phyloP scores from a whole-genome alignment of 2,888 invertebrate species.

The Parasteatoda lunata region DNA sequence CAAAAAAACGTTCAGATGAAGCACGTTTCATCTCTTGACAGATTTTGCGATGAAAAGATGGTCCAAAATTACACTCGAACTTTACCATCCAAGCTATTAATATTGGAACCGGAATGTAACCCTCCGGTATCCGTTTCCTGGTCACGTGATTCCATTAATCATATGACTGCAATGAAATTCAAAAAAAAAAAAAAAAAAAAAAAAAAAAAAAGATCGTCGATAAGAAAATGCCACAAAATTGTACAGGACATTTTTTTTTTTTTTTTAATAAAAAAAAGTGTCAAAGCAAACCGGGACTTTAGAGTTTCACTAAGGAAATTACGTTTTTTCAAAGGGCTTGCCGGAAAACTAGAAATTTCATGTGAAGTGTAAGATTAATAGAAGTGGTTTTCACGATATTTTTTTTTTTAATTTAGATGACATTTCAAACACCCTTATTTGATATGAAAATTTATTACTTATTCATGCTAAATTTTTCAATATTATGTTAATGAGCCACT shows the following conservation, averaged over 20 bases:
- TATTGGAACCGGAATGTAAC: slow-evolving; percentile 40
- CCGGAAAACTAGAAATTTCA: background rate
- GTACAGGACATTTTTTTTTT: background rate
- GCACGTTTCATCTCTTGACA: slow-evolving; percentile 14
- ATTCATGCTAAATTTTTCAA: no score
- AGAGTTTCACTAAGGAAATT: background rate
- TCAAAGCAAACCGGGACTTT: background rate
- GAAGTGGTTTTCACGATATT: background rate
- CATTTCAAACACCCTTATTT: no score
- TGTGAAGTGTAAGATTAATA: slow-evolving; percentile 13
- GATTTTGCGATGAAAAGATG: slow-evolving; percentile 23
- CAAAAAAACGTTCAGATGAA: background rate
- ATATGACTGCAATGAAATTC: slow-evolving; percentile 47
- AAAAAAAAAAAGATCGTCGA: slow-evolving; percentile 7
- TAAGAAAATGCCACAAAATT: slow-evolving; percentile 15
- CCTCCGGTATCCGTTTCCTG: slow-evolving; percentile 21
- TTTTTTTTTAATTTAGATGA: no score
- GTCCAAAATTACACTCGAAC: slow-evolving; percentile 25
- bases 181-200: background rate
- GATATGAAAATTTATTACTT: no score
- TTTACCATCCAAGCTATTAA: slow-evolving; percentile 33
- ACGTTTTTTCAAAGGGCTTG: background rate
- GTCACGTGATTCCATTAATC: slow-evolving; percentile 43
- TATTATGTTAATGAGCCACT: no score
- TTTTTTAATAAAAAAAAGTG: background rate